Base-by-base conservation (phyloP, 1,140 invertebrate genomes). In the Zaprionus nigranus region DNA sequence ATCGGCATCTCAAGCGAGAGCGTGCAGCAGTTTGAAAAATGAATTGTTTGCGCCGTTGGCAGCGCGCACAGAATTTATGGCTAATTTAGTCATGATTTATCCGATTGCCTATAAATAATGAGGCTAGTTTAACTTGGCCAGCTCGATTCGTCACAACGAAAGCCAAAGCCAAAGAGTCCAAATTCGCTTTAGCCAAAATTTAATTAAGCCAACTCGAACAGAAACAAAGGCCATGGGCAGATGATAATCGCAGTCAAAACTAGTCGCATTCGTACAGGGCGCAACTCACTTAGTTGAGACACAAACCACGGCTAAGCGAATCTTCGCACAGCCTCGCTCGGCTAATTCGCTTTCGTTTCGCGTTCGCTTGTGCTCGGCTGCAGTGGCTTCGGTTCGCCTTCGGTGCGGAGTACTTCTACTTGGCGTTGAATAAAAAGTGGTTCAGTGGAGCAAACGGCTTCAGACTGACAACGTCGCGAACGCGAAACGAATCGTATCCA, bases 391-490 rank as follows among this genome's bases (percentile, higher is more conserved):
- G 43, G 59, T 51, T 26, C 70, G 56, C 40, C n/a, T 46, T 46
- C 40, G 40, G 40, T 46, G 49, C 22, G 38, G 64, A 53, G 70
- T 90, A 90, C 78, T 78, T 90, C 71, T 79, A 88, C 85, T 73
- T 90, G 78, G 54, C 59, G 72, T 70, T 88, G 88, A 83, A 91
- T 91, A 91, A 91, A 91, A 91, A 85, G 79, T 91, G 81, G 81
- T 84, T 91, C 88, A 91, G 88, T 91, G 81, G 83, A 91, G 88
- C 88, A 91, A 91, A 91, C 83, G 81, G 83, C 83, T 91, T 91
- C 88, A 91, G 68, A 76, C 79, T 61, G 88, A 69, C 57, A 78
- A 58, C 83, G 60, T 76, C 88, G 81, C 72, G 69, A 70, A 53
- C 69, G 68, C 85, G 72, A 53, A 46, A 22, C 9, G 40, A 68